A percentile compares a stretch with the other conserved stretches of the same genome.
These are phyloP conservation scores for Chaetogeoica ovagalla DNA, from an alignment of 2,888 invertebrate genomes.

Conservation along the genomic window DNA sequence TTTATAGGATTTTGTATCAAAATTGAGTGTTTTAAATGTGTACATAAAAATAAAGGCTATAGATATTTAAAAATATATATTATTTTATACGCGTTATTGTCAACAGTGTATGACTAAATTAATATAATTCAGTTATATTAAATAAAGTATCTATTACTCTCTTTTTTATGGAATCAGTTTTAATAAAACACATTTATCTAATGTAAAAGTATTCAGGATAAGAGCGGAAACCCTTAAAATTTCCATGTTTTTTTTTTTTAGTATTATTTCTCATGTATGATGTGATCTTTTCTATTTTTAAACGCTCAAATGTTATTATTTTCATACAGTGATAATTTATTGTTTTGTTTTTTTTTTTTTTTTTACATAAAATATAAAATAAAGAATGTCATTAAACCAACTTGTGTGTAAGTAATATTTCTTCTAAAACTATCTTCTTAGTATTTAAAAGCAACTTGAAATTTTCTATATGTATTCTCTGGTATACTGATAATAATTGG, in stretches of 20 bases:
- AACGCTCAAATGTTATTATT: constrained; percentile 52
- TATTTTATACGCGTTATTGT: not conserved
- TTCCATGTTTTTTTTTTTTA: constrained; percentile 12
- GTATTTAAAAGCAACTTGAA: not conserved
- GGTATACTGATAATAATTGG: too few relatives aligned
- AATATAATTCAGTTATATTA: not conserved
- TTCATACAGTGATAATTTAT: constrained; percentile 35
- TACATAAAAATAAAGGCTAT: not conserved
- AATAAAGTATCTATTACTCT: not conserved
- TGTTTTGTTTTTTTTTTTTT: constrained; percentile 40
- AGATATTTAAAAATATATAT: not conserved
- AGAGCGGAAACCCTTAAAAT: constrained; percentile 28
- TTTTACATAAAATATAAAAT: constrained; percentile 33
- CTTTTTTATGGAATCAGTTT: not conserved
- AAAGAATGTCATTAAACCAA: constrained; percentile 27
- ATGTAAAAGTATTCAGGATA: not conserved
- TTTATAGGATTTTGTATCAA: constrained; percentile 2
- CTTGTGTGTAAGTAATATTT: not conserved
- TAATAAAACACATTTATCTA: not conserved
- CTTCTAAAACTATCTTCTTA: not conserved
- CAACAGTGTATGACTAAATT: not conserved
- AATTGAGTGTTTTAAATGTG: not conserved
- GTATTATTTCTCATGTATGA: constrained; percentile 32
- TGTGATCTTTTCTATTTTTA: constrained; percentile 45
- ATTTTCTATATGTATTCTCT: too few relatives aligned